Evolutionary conservation across 2,113 vertebrate species (phyloP).

Genomic region (Pan troglodytes): NHGRI_mPanTro3-v2.1_pri NC_072412.2:34928501-34929000

Average conservation of each 20-base stretch:
- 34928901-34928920: too few species aligned
- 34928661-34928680: background rate
- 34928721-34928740: background rate
- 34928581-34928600: background rate
- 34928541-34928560: background rate
- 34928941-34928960: too few species aligned
- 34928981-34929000: too few species aligned
- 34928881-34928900: too few species aligned
- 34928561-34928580: background rate
- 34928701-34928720: background rate
- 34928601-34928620: background rate
- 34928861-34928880: too few species aligned
- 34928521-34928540: too few species aligned
- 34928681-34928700: background rate
- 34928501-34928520: background rate
- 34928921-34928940: too few species aligned
- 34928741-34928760: background rate
- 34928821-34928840: slow-evolving; percentile 9
- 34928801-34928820: background rate
- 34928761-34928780: slow-evolving; percentile 11
- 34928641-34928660: background rate
- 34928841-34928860: background rate
- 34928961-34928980: too few species aligned
- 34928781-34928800: background rate
- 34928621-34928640: background rate